Conservation (phyloP, 2,113 vertebrate species). For the Morone chrysops region DNA sequence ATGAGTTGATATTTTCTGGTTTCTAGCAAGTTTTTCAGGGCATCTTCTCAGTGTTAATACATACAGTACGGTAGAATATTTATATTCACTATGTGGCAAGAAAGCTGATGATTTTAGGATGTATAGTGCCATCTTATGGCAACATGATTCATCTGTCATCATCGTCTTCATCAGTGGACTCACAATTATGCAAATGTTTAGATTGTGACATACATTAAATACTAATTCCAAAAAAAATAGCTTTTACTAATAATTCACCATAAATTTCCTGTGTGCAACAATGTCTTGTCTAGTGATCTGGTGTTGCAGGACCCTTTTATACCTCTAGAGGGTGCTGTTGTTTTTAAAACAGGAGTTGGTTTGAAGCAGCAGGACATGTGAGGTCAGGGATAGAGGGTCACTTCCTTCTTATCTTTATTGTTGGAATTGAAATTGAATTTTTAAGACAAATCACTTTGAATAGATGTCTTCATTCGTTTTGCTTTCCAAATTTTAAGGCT, state of each 20-base stretch:
- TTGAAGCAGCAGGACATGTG: background rate
- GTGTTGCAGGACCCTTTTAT: background rate
- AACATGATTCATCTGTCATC: background rate
- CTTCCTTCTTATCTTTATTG: background rate
- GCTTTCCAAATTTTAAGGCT: background rate
- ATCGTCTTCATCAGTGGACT: background rate
- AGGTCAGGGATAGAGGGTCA: constrained; percentile 11
- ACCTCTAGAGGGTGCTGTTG: constrained; percentile 47
- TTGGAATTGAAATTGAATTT: background rate
- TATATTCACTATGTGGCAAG: no score
- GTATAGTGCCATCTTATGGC: background rate
- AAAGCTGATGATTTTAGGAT: background rate
- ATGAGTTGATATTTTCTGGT: no score
- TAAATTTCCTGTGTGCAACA: background rate
- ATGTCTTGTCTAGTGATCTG: no score
- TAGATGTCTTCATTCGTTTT: background rate
- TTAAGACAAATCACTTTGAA: background rate
- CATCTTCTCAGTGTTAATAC: no score
- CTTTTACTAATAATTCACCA: background rate
- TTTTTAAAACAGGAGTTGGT: constrained; percentile 1
- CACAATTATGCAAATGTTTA: background rate
- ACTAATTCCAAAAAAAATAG: fast-evolving
- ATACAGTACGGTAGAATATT: no score
- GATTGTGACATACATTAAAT: background rate
- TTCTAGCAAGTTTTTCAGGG: no score